Percentiles rank a stretch among this genome's conserved stretches.
These are phyloP conservation scores for Phorcus lineatus DNA, from an alignment of 2,888 invertebrate species.

Conservation along the genomic window DNA sequence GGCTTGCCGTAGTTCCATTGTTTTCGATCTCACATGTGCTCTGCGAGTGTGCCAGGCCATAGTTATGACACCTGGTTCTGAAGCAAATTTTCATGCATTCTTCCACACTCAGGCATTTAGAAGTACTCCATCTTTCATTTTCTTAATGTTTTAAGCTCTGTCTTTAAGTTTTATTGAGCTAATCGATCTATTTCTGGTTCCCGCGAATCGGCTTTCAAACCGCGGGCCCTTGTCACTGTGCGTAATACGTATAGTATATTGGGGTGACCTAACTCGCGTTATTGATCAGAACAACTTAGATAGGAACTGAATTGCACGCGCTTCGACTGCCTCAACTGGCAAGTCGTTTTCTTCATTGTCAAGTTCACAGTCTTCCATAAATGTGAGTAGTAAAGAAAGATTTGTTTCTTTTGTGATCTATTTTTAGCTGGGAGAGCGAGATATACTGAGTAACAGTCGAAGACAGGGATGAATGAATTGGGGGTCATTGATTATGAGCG, in stretches of 20 bases:
- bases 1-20: slow-evolving; percentile 12
- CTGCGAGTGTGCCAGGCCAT: not conserved
- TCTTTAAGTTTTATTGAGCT: not conserved
- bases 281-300: slow-evolving; percentile 20
- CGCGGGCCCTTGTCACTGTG: slow-evolving; percentile 2
- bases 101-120: slow-evolving; percentile 8
- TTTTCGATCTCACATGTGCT: slow-evolving; percentile 24
- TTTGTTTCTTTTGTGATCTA: slow-evolving; percentile 21
- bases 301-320: slow-evolving; percentile 13
- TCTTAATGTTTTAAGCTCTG: not conserved
- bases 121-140: not conserved
- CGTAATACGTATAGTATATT: slow-evolving; percentile 18
- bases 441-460: slow-evolving; percentile 18
- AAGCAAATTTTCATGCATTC: slow-evolving; percentile 10
- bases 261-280: slow-evolving; percentile 7
- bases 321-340: slow-evolving; percentile 14
- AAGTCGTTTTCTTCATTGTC: slow-evolving; percentile 9
- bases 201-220: slow-evolving; percentile 19
- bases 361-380: slow-evolving; percentile 23
- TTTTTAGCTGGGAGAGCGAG: slow-evolving; percentile 22
- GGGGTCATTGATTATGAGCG: slow-evolving; percentile 34
- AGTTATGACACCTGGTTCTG: slow-evolving; percentile 11
- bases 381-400: slow-evolving; percentile 17
- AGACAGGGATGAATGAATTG: slow-evolving; percentile 27
- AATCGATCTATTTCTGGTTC: not conserved